phyloP scores from a whole-genome alignment of 2,113 vertebrate genomes.

The Callospermophilus lateralis region DNA sequence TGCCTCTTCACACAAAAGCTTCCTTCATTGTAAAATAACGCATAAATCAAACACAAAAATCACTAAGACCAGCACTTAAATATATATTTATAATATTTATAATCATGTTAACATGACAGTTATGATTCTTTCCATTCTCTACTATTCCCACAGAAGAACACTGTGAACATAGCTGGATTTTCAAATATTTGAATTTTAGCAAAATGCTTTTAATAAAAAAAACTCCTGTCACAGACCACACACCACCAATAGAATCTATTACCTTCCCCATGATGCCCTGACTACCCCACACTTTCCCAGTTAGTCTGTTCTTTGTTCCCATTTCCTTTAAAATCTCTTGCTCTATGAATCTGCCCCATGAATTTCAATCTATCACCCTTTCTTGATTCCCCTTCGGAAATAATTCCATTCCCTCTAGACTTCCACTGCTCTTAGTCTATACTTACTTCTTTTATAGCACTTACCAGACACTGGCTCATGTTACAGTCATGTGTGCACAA shows the following conservation, averaged over 20 bases:
- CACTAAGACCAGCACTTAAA: neutral
- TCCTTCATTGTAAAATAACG: neutral
- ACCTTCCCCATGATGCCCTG: neutral
- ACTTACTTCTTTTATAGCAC: constrained; percentile 51
- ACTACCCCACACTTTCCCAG: neutral
- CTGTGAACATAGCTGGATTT: constrained; percentile 33
- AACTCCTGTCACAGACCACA: neutral
- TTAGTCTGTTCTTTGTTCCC: neutral
- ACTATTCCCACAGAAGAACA: neutral
- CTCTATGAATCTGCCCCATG: neutral
- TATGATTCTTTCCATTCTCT: neutral
- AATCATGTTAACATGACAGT: neutral
- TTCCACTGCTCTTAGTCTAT: neutral
- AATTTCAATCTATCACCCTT: neutral
- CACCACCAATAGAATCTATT: neutral
- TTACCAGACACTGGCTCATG: constrained; percentile 52
- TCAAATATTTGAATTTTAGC: constrained; percentile 8
- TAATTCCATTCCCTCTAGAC: neutral
- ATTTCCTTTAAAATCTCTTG: neutral
- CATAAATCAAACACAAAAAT: neutral
- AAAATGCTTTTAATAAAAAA: constrained; percentile 14
- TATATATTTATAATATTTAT: constrained; percentile 2
- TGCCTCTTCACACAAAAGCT: neutral
- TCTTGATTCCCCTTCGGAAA: neutral
- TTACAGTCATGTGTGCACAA: neutral